phyloP scores from a whole-genome alignment of 2,797 vertebrate species.

The Chaunax sp. region DNA sequence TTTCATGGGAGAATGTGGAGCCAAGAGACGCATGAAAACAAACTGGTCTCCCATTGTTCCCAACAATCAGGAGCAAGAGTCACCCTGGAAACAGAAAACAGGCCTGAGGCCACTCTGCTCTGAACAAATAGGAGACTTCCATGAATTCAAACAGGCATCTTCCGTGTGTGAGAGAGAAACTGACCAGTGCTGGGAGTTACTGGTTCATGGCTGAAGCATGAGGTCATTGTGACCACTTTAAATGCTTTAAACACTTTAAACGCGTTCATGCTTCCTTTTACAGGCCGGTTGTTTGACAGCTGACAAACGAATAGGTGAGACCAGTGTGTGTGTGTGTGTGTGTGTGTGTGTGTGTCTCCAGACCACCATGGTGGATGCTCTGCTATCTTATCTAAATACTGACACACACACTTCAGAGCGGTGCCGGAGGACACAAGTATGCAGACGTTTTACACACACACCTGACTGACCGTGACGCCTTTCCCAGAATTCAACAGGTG shows the following conservation, averaged over 20 bases:
- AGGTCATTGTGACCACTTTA: conserved; percentile 65
- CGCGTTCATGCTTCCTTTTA: conserved; percentile 65
- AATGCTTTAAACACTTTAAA: too few relatives aligned
- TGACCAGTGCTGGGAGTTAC: conserved; percentile 50
- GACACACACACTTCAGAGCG: conserved; percentile 25
- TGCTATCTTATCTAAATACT: conserved; percentile 27
- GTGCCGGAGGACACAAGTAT: conserved; percentile 46
- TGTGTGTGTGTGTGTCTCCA: conserved; percentile 45
- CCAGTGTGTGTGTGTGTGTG: conserved; percentile 31
- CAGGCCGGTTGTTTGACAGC: conserved; percentile 45
- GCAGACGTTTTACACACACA: conserved; percentile 42
- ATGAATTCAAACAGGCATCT: conserved; percentile 68
- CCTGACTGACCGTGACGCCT: conserved; percentile 47
- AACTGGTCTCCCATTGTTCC: conserved; percentile 45
- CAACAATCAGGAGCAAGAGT: conserved; percentile 34
- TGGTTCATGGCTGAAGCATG: conserved; percentile 70
- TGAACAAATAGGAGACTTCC: conserved; percentile 72
- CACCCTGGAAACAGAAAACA: conserved; percentile 31
- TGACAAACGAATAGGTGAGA: conserved; percentile 59
- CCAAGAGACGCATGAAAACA: neutral
- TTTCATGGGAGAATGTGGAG: neutral
- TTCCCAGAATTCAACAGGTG: conserved; percentile 57
- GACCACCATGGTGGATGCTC: conserved; percentile 64
- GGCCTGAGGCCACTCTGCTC: conserved; percentile 39
- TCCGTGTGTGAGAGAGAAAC: conserved; percentile 36